Evolutionary conservation across 1,140 invertebrate species (phyloP), one percentile per base, ranked within the genome.

Genomic region (Drosophila pruinosa): DNA sequence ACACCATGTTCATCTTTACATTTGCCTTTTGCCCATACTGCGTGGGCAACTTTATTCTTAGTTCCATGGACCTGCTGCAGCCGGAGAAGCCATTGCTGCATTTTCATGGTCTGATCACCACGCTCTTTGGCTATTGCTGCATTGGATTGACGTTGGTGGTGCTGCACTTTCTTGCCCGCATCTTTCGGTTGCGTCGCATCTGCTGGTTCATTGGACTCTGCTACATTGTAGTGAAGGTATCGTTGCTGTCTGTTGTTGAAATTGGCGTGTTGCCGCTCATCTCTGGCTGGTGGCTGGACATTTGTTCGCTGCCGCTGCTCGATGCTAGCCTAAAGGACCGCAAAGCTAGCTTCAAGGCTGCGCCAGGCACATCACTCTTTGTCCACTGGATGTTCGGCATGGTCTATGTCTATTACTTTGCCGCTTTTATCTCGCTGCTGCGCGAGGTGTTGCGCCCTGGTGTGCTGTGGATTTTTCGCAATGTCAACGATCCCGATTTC

Each of bases 371-470:
- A 0, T 98, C 97, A 0, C 97, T 99, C 94, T 99, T 99, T 89
- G 96, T 99, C 50, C 98, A 99, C 92, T 99, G 99, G 99, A 94
- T 99, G 6, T 96, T 98, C n/a, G 98, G 98, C 53, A 99, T 99
- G 98, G 95, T 99, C 1, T 99, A 99, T 91, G 98, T 99, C 10
- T 99, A 99, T 92, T 99, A 99, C 92, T 99, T 99, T 91, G 99
- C 98, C 5, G 99, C 98, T 0, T 99, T 99, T 89, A 97, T 99
- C 31, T 93, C 82, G 15, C 47, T 86, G 22, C 91, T 99, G 2
- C 92, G 98, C 43, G 99, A 99, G 92, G 97, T 99, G 2, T 90
- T 99, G 4, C 93, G 98, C 50, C 98, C 98, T 0, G 98, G 98
- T 0, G 97, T 99, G 0, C 92, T 99, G 0, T 99, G 98, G 98